Conservation (phyloP, 2,797 vertebrate species). For the Pempheris klunzingeri region DNA sequence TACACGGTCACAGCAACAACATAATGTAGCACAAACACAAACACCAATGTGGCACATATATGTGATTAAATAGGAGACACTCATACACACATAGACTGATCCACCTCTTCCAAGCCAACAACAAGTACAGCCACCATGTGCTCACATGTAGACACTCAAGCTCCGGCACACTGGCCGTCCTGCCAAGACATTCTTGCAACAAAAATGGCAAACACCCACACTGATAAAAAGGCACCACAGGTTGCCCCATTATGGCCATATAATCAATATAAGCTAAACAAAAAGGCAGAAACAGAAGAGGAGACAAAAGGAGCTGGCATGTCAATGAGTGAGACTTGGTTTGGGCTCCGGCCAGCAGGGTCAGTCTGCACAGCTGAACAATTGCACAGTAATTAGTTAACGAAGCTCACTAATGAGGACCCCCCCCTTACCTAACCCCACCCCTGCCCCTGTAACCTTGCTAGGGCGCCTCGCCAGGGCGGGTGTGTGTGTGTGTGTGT, state of each 20-base stretch:
- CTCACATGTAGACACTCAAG: conserved; percentile 25
- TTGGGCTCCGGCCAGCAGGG: conserved; percentile 73
- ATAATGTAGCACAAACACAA: conserved; percentile 50
- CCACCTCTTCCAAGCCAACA: conserved; percentile 1
- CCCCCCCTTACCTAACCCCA: conserved; percentile 49
- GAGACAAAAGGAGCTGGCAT: conserved; percentile 69
- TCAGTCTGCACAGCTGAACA: conserved; percentile 78
- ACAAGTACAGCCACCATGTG: conserved; percentile 1
- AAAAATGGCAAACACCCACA: conserved; percentile 62
- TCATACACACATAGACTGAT: not conserved
- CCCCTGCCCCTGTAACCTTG: conserved; percentile 44
- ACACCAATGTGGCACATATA: conserved; percentile 37
- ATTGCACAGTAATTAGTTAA: conserved; percentile 82
- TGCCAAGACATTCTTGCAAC: conserved; percentile 59
- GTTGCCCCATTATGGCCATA: conserved; percentile 58
- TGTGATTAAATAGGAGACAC: conserved; percentile 25
- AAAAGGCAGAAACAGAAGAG: conserved; percentile 65
- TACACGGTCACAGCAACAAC: conserved; percentile 37
- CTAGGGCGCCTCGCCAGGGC: conserved; percentile 24
- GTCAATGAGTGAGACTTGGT: conserved; percentile 60
- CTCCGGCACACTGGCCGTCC: conserved; percentile 33
- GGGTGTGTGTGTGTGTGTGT: conserved; percentile 19
- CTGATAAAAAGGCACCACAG: conserved; percentile 50
- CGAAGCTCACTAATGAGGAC: conserved; percentile 81
- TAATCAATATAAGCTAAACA: conserved; percentile 73